Percentiles rank a stretch among this genome's conserved stretches.
Evolutionary conservation across 2,888 invertebrate genomes (phyloP).

Genomic region (Cheilosia scutellata): DNA sequence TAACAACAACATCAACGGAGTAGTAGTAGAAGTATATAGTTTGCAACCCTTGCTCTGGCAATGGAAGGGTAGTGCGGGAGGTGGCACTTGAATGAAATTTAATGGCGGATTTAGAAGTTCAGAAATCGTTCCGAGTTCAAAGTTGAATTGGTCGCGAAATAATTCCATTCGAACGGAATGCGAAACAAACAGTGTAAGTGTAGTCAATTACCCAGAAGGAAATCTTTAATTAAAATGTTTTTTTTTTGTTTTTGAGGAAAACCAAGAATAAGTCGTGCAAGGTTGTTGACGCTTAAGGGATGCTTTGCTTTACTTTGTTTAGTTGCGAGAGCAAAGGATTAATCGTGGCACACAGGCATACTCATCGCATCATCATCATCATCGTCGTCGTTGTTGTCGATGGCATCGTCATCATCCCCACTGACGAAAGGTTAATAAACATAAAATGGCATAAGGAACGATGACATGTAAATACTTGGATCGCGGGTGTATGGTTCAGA

Average conservation of each 20-base stretch:
- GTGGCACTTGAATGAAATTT: slow-evolving; percentile 45
- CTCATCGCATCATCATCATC: slow-evolving; percentile 36
- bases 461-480: slow-evolving; percentile 24
- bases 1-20: slow-evolving; percentile 11
- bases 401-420: not conserved
- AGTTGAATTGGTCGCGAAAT: slow-evolving; percentile 32
- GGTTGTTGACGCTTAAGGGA: slow-evolving; percentile 24
- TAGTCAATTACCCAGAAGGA: slow-evolving; percentile 73
- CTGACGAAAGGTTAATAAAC: slow-evolving; percentile 39
- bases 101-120: slow-evolving; percentile 56
- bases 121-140: slow-evolving; percentile 39
- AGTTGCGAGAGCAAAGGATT: slow-evolving; percentile 17
- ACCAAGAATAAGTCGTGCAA: slow-evolving; percentile 42
- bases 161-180: slow-evolving; percentile 26
- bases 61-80: not conserved
- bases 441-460: slow-evolving; percentile 43
- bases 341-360: slow-evolving; percentile 17
- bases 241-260: slow-evolving; percentile 3
- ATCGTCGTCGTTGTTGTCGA: not conserved
- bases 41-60: slow-evolving; percentile 37
- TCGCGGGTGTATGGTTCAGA: not conserved
- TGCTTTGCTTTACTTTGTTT: not conserved
- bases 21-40: not conserved
- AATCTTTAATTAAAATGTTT: slow-evolving; percentile 72
- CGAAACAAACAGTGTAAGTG: slow-evolving; percentile 57